A percentile compares a stretch with the other conserved stretches of the same genome.
Evolutionary conservation across 2,888 invertebrate species (phyloP).

Genomic region (Urechis unicinctus): DNA sequence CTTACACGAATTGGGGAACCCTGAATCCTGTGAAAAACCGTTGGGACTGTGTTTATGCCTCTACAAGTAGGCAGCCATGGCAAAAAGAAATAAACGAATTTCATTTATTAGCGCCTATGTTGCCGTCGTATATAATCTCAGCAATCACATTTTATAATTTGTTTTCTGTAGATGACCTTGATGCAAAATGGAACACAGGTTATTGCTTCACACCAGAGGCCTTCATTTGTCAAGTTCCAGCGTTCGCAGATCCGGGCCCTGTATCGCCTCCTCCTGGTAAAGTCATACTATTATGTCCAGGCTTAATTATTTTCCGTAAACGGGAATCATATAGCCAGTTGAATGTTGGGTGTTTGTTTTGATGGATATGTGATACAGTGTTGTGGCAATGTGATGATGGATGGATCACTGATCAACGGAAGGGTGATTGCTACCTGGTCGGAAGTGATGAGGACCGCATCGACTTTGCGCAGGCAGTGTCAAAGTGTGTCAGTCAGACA

Average conservation of each 20-base stretch:
- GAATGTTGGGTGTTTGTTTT: too few species aligned
- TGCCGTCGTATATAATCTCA: background rate
- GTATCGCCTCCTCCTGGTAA: background rate
- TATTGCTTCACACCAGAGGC: background rate
- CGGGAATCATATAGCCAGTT: too few species aligned
- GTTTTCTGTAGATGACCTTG: background rate
- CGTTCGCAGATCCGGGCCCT: background rate
- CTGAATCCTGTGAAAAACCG: background rate
- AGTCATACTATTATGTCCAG: too few species aligned
- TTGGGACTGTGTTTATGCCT: background rate
- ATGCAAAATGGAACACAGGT: background rate
- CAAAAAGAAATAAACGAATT: background rate
- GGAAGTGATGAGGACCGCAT: background rate
- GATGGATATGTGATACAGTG: background rate
- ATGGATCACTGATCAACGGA: background rate
- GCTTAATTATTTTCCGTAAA: too few species aligned
- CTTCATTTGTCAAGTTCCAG: background rate
- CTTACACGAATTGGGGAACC: background rate
- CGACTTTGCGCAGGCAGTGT: background rate
- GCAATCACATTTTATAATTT: background rate
- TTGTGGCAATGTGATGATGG: background rate
- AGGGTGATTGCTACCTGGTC: background rate
- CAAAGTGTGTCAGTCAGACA: background rate
- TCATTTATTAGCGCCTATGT: too few species aligned
- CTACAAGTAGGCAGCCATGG: background rate